Evolutionary conservation across 2,113 vertebrate species (phyloP).

Genomic region (Sialia sialis): DNA sequence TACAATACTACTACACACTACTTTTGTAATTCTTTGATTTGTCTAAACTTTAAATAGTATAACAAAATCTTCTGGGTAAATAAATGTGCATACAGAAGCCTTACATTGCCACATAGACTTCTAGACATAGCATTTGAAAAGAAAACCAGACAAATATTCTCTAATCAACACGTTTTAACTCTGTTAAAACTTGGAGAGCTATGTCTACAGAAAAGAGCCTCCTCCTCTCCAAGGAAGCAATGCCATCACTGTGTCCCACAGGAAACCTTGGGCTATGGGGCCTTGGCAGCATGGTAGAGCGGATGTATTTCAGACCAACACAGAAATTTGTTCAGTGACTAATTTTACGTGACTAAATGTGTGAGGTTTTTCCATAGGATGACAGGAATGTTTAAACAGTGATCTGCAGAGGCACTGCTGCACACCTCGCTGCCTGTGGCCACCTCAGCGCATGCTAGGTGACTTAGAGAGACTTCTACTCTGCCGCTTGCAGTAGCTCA

Average conservation of each 20-base stretch:
- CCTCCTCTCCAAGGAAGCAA: background rate
- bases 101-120: background rate
- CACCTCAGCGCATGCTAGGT: background rate
- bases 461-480: background rate
- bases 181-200: background rate
- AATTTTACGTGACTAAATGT: background rate
- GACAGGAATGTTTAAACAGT: background rate
- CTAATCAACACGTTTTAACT: background rate
- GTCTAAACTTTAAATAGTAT: background rate
- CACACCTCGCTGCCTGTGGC: background rate
- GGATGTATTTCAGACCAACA: background rate
- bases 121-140: background rate
- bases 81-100: background rate
- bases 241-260: background rate
- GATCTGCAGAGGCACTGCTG: background rate
- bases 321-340: background rate
- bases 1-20: background rate
- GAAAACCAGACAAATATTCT: background rate
- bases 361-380: background rate
- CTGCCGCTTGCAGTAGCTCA: background rate
- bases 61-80: background rate
- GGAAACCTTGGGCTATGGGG: background rate
- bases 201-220: background rate
- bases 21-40: background rate
- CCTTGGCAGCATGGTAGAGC: background rate